Base-by-base conservation (phyloP, 2,113 vertebrate species). In the Chaenocephalus aceratus region DNA sequence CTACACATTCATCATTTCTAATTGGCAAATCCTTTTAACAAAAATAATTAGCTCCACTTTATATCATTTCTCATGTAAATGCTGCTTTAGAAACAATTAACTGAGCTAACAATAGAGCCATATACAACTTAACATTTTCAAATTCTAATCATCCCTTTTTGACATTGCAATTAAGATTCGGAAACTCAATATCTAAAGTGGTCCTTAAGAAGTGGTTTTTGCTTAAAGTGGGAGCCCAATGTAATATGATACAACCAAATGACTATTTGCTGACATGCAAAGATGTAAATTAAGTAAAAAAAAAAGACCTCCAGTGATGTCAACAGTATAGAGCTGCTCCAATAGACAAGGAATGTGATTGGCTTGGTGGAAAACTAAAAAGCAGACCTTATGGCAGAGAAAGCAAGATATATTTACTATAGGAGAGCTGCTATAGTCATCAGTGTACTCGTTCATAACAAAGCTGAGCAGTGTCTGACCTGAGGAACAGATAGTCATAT, bases 401-500 rank as follows among this genome's bases (percentile, higher is more conserved):
- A n/a, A 9, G 2, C 7, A 73, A 2, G 0, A 44, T 21, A 56
- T 58, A 45, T 48, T 15, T 13, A 18, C 11, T 15, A 7, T 58
- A 9, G 26, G 12, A 56, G 57, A 64, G 54, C 15, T 18, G 36
- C 48, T 18, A 1, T 11, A 62, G 58, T 54, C 14, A 18, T 44
- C 53, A 3, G 6, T 30, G 23, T 58, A 62, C 21, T 58, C 45
- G n/a, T 41, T 56, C 53, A 54, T 54, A 52, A 15, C 21, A 14
- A 41, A 62, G 64, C 10, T 10, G 54, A 82, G 66, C 52, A 69
- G 57, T 44, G 64, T 12, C 53, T 52, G 51, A 51, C 14, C 63
- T 46, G 10, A 18, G 34, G 61, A 45, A 21, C 2, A 52, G 10
- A 10, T 1, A 23, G 56, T 60, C 56, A 44, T 16, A 23, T 34